A percentile compares a stretch with the other conserved stretches of the same genome.
These are phyloP conservation scores for Armadillidium nasatum DNA, from an alignment of 1,140 invertebrate genomes.

Conservation along the genomic window DNA sequence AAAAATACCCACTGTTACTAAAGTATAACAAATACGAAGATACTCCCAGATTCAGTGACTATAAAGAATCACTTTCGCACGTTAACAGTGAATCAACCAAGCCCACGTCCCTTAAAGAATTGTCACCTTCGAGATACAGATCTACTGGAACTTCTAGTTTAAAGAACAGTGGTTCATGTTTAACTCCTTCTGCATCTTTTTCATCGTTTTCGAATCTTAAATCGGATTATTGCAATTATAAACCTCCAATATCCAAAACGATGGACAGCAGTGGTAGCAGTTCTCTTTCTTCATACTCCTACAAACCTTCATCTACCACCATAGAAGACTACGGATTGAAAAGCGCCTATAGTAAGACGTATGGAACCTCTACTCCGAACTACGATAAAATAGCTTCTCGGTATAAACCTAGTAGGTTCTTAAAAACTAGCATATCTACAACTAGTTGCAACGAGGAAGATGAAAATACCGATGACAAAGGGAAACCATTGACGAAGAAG, in stretches of 20 bases:
- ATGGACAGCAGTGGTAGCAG: background rate
- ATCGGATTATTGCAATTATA: slow-evolving; percentile 33
- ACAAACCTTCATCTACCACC: background rate
- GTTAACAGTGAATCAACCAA: slow-evolving; percentile 12
- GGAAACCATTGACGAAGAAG: slow-evolving; percentile 32
- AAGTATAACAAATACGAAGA: slow-evolving; percentile 43
- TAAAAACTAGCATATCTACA: slow-evolving; percentile 31
- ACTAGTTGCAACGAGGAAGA: slow-evolving; percentile 37
- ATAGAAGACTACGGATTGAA: background rate
- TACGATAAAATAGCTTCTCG: slow-evolving; percentile 40
- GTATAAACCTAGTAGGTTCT: slow-evolving; percentile 42
- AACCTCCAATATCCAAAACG: slow-evolving; percentile 1
- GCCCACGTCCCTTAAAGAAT: slow-evolving; percentile 20
- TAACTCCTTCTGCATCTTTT: slow-evolving; percentile 37
- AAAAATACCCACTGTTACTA: slow-evolving; percentile 42
- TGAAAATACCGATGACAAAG: slow-evolving; percentile 28
- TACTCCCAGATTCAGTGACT: slow-evolving; percentile 30
- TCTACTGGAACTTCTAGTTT: background rate
- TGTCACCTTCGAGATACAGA: background rate
- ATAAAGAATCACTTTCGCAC: slow-evolving; percentile 18
- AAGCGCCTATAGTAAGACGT: slow-evolving; percentile 15
- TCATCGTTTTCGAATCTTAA: slow-evolving; percentile 42
- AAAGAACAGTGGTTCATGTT: slow-evolving; percentile 14
- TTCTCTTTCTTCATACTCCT: background rate
- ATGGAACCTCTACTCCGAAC: slow-evolving; percentile 27